Percentiles rank a stretch among this genome's conserved stretches.
Conservation (phyloP, 2,113 vertebrate species). For the Cephalopterus ornatus region DNA sequence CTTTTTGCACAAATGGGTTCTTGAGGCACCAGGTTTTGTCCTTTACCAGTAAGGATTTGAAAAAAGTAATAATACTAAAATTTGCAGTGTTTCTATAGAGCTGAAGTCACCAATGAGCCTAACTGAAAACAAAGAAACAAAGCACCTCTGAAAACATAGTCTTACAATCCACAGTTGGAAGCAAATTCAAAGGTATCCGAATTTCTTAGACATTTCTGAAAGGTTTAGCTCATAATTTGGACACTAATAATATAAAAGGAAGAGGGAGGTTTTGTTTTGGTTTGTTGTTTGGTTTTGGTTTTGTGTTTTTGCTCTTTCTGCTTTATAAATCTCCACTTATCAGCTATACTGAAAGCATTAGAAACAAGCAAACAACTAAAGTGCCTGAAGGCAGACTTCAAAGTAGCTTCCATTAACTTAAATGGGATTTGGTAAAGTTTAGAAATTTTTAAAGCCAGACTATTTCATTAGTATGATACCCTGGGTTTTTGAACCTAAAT, state of each 20-base stretch:
- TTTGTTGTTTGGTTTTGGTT: background rate
- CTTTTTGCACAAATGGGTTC: background rate
- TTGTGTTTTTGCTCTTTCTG: background rate
- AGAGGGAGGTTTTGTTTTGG: background rate
- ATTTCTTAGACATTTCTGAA: background rate
- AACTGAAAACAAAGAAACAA: background rate
- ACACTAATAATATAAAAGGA: conserved; percentile 2
- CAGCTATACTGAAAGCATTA: background rate
- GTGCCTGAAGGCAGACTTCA: background rate
- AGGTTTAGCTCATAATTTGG: background rate
- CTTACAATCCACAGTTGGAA: background rate
- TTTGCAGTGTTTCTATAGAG: background rate
- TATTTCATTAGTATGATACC: rapidly evolving
- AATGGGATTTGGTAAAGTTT: background rate
- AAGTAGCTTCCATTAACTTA: background rate
- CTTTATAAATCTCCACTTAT: background rate
- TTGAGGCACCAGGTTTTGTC: background rate
- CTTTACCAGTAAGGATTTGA: background rate
- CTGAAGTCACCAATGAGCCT: background rate
- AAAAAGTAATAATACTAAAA: background rate
- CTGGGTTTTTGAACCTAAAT: background rate
- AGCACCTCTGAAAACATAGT: background rate
- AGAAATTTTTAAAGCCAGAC: background rate
- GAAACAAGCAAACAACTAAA: background rate
- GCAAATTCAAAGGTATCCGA: background rate